These are phyloP conservation scores for Trididemnum nubilum DNA, from an alignment of 23 tunicate species.

Conservation along the genomic window DNA sequence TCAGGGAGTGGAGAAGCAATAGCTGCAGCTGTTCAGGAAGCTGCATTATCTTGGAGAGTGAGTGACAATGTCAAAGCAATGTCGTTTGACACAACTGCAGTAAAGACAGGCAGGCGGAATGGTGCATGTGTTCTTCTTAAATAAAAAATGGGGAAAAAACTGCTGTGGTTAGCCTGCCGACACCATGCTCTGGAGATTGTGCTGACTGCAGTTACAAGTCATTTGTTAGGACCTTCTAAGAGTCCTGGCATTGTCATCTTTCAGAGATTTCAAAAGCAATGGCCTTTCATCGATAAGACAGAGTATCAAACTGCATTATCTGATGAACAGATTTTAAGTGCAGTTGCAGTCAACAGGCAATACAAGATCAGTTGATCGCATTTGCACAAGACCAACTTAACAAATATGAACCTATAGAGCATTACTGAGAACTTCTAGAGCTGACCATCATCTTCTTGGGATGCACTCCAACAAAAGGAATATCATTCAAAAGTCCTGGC, in stretches of 20 bases:
- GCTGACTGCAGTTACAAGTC: background rate
- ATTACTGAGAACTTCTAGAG: slow-evolving; percentile 9
- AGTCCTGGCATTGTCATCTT: slow-evolving; percentile 12
- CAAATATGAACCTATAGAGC: slow-evolving; percentile 6
- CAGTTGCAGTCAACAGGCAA: background rate
- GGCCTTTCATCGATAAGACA: background rate
- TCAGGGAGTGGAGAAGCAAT: background rate
- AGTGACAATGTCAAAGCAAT: background rate
- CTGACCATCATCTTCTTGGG: slow-evolving; percentile 17
- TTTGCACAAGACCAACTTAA: background rate
- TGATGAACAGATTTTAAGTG: background rate
- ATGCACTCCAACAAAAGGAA: slow-evolving; percentile 8
- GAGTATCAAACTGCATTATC: background rate
- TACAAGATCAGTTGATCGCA: background rate
- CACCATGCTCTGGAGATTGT: slow-evolving; percentile 19
- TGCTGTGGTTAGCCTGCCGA: slow-evolving; percentile 8
- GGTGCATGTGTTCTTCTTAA: slow-evolving; percentile 18
- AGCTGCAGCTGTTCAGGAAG: slow-evolving; percentile 17
- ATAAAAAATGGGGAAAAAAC: slow-evolving; percentile 6
- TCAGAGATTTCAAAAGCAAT: background rate
- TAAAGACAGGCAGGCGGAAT: background rate
- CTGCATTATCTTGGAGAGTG: slow-evolving; percentile 6
- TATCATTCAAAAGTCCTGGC: background rate
- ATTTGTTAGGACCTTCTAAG: slow-evolving; percentile 14
- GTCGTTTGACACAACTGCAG: slow-evolving; percentile 13